A percentile compares a stretch with the other conserved stretches of the same genome.
Evolutionary conservation across 1,140 invertebrate genomes (phyloP).

Genomic region (Chelonus insularis): DNA sequence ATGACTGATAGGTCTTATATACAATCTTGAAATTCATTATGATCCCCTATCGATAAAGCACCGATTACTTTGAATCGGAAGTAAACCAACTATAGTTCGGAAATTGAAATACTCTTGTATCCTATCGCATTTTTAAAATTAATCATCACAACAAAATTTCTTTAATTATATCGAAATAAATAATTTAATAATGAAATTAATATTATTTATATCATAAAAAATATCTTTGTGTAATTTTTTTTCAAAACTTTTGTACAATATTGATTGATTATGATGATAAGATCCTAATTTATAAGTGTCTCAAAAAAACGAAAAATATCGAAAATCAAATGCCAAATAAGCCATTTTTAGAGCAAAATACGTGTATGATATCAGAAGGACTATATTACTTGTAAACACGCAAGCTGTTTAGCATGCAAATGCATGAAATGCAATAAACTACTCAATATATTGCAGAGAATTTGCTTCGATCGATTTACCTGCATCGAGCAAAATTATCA

Average conservation of each 20-base stretch:
- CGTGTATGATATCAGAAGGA: constrained; percentile 55
- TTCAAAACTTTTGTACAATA: too few relatives aligned
- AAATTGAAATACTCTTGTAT: too few relatives aligned
- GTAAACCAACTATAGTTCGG: too few relatives aligned
- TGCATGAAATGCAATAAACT: constrained; percentile 60
- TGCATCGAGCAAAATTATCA: not conserved
- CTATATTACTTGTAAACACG: constrained; percentile 58
- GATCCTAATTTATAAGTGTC: constrained; percentile 60
- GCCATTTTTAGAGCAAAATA: not conserved
- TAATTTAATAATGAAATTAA: too few relatives aligned
- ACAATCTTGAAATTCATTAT: constrained; percentile 60
- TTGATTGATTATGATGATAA: constrained; percentile 38
- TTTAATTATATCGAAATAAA: too few relatives aligned
- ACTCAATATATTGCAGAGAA: constrained; percentile 58
- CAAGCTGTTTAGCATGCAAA: constrained; percentile 60
- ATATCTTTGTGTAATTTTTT: too few relatives aligned
- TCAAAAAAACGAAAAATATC: constrained; percentile 51
- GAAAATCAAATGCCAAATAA: constrained; percentile 56
- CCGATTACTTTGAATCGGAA: constrained; percentile 44
- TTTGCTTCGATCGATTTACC: constrained; percentile 39
- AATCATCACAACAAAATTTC: too few relatives aligned
- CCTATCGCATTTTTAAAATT: too few relatives aligned
- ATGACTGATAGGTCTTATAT: constrained; percentile 53
- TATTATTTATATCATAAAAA: too few relatives aligned
- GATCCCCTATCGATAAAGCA: constrained; percentile 60